Evolutionary conservation across 35 echinoderm and acorn worm species (phyloP).

Genomic region (Diadema setosum): DNA sequence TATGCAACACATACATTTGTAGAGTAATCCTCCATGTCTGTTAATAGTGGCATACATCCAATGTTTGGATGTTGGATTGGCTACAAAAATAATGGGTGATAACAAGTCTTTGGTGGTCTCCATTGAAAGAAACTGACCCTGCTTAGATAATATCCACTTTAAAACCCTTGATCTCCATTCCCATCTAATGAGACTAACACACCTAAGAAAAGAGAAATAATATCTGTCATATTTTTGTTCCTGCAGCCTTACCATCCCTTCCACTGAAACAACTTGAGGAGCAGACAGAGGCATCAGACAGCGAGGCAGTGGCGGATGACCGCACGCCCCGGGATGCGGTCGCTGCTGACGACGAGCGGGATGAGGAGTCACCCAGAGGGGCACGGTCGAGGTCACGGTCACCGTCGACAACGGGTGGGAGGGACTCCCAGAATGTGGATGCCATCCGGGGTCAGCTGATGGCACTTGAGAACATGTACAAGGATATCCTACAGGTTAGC

Average conservation of each 20-base stretch:
- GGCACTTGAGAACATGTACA: constrained; percentile 88
- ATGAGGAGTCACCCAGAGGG: background rate
- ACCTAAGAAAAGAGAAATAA: background rate
- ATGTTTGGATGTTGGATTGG: too few relatives aligned
- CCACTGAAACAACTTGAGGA: constrained; percentile 53
- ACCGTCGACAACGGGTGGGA: background rate
- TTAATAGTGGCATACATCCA: too few relatives aligned
- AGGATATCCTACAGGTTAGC: constrained; percentile 80
- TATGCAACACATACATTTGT: too few relatives aligned
- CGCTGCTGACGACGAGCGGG: background rate
- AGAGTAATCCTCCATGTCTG: too few relatives aligned
- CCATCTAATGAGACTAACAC: too few relatives aligned
- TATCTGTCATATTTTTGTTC: background rate
- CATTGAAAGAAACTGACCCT: too few relatives aligned
- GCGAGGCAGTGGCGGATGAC: background rate
- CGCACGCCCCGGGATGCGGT: background rate
- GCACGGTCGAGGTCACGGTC: background rate
- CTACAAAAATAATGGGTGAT: too few relatives aligned
- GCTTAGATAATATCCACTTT: too few relatives aligned
- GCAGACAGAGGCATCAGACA: constrained; percentile 50
- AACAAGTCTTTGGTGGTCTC: too few relatives aligned
- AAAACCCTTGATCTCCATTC: too few relatives aligned
- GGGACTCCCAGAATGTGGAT: constrained; percentile 54
- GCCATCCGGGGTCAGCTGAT: constrained; percentile 65
- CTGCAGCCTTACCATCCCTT: constrained; percentile 27